phyloP scores from a whole-genome alignment of 2,888 invertebrate species.

The Ligdia adustata region DNA sequence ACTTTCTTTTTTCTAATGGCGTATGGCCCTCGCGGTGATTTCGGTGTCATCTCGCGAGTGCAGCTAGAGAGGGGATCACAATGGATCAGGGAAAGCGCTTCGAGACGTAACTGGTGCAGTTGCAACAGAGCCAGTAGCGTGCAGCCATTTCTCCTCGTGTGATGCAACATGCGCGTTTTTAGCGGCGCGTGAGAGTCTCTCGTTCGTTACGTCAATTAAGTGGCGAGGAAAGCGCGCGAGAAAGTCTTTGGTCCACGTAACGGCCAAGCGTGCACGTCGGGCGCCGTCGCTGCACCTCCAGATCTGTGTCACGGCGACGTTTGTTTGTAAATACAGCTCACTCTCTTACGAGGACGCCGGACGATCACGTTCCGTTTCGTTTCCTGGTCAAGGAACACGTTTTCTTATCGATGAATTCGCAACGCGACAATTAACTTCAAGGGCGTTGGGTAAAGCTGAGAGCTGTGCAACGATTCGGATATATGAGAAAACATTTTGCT shows the following conservation, averaged over 20 bases:
- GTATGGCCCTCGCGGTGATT: conserved; percentile 54
- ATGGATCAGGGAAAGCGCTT: conserved; percentile 71
- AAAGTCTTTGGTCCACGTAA: conserved; percentile 75
- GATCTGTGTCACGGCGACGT: conserved; percentile 74
- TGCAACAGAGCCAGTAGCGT: conserved; percentile 73
- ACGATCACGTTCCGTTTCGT: conserved; percentile 54
- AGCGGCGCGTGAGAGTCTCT: conserved; percentile 74
- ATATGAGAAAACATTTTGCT: background rate
- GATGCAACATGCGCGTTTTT: conserved; percentile 78
- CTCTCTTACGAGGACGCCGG: conserved; percentile 44
- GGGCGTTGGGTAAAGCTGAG: background rate
- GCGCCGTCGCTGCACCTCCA: conserved; percentile 37
- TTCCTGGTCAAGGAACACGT: conserved; percentile 52
- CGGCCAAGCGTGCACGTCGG: conserved; percentile 52
- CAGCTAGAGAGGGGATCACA: conserved; percentile 59
- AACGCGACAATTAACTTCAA: background rate
- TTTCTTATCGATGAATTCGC: conserved; percentile 13
- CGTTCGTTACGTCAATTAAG: conserved; percentile 82
- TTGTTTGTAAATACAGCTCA: conserved; percentile 70
- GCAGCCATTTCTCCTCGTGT: conserved; percentile 80
- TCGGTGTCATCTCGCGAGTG: conserved; percentile 56
- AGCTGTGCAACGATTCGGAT: background rate
- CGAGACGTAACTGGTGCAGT: conserved; percentile 71
- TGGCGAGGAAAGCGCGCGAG: conserved; percentile 78
- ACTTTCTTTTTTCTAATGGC: conserved; percentile 78